Evolutionary conservation across 35 echinoderm and acorn worm species (phyloP).

Genomic region (Heliocidaris tuberculata): DNA sequence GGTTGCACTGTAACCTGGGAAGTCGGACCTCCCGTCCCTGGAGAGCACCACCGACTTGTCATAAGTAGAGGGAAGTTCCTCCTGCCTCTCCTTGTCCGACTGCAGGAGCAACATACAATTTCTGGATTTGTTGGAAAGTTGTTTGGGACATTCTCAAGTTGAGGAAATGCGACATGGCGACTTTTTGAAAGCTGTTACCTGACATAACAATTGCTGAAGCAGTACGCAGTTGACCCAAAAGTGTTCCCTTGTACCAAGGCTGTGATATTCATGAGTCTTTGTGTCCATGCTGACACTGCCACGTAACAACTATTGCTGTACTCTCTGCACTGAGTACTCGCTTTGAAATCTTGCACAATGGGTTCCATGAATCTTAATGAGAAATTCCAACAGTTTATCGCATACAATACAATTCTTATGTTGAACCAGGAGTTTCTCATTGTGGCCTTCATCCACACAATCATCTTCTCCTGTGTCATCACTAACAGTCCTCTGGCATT

Average conservation of each 20-base stretch:
- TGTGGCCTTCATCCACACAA: not conserved
- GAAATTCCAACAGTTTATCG: not conserved
- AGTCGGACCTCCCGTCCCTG: constrained; percentile 50
- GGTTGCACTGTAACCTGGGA: constrained; percentile 45
- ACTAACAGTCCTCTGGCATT: constrained; percentile 5
- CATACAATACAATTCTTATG: constrained; percentile 37
- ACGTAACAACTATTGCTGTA: constrained; percentile 36
- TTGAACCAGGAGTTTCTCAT: not conserved
- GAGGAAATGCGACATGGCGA: not conserved
- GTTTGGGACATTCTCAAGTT: not conserved
- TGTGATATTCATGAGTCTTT: constrained; percentile 31
- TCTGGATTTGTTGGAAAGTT: constrained; percentile 44
- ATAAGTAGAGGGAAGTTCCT: not conserved
- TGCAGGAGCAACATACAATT: constrained; percentile 39
- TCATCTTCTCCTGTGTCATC: not conserved
- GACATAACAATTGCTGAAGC: constrained; percentile 44
- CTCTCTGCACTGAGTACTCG: not conserved
- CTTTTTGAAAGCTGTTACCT: constrained; percentile 48
- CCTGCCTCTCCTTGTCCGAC: constrained; percentile 20
- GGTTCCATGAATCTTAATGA: not conserved
- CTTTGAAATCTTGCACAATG: not conserved
- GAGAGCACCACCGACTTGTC: not conserved
- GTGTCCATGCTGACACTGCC: constrained; percentile 31
- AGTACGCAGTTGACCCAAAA: constrained; percentile 10
- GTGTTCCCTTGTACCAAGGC: constrained; percentile 24